These are phyloP conservation scores for Pseudococcus jackbeardsleyi DNA, from an alignment of 2,888 invertebrate species.

Conservation along the genomic window DNA sequence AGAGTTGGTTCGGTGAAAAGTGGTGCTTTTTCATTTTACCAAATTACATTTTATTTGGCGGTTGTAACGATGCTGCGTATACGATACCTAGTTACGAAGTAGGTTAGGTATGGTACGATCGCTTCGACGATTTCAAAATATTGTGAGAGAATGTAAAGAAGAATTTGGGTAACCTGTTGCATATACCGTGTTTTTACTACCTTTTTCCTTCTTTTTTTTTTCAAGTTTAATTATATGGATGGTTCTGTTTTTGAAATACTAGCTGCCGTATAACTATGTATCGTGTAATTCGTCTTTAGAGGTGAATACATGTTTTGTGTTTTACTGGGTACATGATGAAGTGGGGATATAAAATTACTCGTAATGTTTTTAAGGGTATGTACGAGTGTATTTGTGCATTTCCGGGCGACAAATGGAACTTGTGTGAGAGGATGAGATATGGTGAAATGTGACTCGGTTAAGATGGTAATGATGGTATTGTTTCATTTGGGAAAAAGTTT, in stretches of 20 bases:
- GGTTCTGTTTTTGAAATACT: not conserved
- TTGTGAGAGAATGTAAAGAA: not conserved
- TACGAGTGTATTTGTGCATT: too few relatives aligned
- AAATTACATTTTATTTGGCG: constrained; percentile 33
- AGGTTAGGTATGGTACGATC: not conserved
- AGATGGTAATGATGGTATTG: too few relatives aligned
- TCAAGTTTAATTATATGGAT: not conserved
- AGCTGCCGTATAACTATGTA: too few relatives aligned
- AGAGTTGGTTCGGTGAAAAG: constrained; percentile 23
- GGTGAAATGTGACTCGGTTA: too few relatives aligned
- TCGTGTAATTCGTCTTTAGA: too few relatives aligned
- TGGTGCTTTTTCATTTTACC: constrained; percentile 32
- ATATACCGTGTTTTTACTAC: not conserved
- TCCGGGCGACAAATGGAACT: too few relatives aligned
- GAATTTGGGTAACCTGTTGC: constrained; percentile 1
- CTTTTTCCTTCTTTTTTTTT: not conserved
- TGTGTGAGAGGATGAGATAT: too few relatives aligned
- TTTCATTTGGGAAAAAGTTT: too few relatives aligned
- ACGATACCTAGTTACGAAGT: not conserved
- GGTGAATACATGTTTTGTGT: too few relatives aligned
- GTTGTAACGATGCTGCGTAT: not conserved
- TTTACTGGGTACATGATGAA: too few relatives aligned
- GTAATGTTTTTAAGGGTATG: too few relatives aligned
- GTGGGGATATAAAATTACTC: too few relatives aligned
- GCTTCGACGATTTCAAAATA: constrained; percentile 20